Evolutionary conservation across 2,888 invertebrate genomes (phyloP), one percentile per base, ranked within the genome.

Genomic region (Hypena proboscidalis): DNA sequence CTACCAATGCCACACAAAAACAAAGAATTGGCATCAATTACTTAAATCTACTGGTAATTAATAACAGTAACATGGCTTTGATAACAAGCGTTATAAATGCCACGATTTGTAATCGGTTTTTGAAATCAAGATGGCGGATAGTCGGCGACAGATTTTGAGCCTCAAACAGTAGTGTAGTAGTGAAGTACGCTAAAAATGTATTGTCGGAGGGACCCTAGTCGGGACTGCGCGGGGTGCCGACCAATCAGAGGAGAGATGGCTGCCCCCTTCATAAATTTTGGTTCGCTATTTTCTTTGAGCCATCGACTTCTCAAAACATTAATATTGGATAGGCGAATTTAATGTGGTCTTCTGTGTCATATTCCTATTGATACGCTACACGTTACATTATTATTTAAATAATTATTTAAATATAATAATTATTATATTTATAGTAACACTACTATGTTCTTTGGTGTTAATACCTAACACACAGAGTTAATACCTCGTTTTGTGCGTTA

Each of bases 61-160:
- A 5, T 6, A 4, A 3, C 7, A 11, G 36, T 32, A 27, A 21
- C 39, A 27, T 3, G 11, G 34, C 17, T 34, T 39, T 27, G 1
- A 27, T 14, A 7, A 1, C 3, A 14, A 14, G n/a, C 8, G 14
- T 27, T n/a, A 13, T 27, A 22, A 31, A 29, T 47, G 41, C 23
- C 19, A 34, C 19, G 42, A 42, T 54, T 55, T 50, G 50, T 51
- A 43, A 45, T 51, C 23, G 33, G 44, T 45, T 38, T 25, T 15
- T 33, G 43, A 53, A 65, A 60, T 66, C 76, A 75, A 75, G 70
- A 75, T 75, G 74, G 74, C 76, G 74, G 73, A 70, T 67, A 51
- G 53, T 59, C 62, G 58, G 53, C 58, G 56, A 56, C 59, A 57
- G 49, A 50, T 52, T 64, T 58, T 45, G 52, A 48, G 49, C 49